Evolutionary conservation across 2,113 vertebrate species (phyloP).

Genomic region (Oenanthe melanoleuca): DNA sequence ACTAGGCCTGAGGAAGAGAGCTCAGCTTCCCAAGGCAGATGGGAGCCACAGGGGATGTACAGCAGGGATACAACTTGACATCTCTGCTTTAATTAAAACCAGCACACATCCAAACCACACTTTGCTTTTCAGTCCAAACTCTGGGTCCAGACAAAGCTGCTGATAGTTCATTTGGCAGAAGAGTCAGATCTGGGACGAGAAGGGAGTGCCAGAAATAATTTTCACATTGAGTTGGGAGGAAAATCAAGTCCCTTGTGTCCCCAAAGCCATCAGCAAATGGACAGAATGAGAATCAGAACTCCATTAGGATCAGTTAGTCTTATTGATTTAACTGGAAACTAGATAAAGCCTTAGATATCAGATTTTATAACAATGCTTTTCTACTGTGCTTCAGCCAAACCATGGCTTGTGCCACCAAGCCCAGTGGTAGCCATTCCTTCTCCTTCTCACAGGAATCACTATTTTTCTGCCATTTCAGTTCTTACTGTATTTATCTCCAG

Average conservation of each 20-base stretch:
- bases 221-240: background rate
- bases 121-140: background rate
- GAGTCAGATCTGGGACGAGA: background rate
- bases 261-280: background rate
- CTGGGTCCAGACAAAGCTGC: background rate
- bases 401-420: background rate
- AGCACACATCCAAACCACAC: background rate
- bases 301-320: conserved; percentile 4
- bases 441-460: background rate
- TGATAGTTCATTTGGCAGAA: background rate
- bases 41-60: accelerated
- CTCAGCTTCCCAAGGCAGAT: background rate
- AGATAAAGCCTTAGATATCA: background rate
- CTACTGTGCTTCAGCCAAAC: background rate
- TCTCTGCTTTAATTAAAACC: background rate
- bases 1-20: too few relatives aligned
- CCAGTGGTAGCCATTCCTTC: background rate
- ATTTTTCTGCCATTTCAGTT: background rate
- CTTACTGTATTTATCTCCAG: background rate
- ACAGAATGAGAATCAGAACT: background rate
- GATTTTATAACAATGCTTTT: background rate
- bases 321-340: background rate
- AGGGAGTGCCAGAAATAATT: background rate
- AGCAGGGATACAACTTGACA: background rate
- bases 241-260: background rate